Base-by-base conservation (phyloP, 2,113 vertebrate genomes). In the Notarius quadriscutis region DNA sequence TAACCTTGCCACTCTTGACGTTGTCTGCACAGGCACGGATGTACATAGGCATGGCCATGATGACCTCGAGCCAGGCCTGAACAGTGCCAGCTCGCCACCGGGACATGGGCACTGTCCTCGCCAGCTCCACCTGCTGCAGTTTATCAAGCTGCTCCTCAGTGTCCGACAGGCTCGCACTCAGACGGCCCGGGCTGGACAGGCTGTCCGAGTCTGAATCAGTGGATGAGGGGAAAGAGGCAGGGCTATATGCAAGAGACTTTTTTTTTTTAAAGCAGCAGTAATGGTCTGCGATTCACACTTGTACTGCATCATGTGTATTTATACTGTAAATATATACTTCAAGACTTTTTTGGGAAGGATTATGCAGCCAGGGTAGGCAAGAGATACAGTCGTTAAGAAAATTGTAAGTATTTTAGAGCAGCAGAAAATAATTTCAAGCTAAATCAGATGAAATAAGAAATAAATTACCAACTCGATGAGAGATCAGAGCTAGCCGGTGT, bases 1-100 rank as follows among this genome's bases (percentile, higher is more conserved):
- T 79, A 93, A 97, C 97, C 96, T 96, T 97, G 67, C 97, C 97
- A 20, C 96, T 97, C 91, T 97, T 97, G 81, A 97, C 92, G 15
- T 97, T 97, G 91, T 97, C 96, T 0, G 95, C 92, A 51, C 97
- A 97, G 88, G 95, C 93, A 62, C 96, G 96, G 75, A 94, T 95
- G 79, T 97, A 97, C 96, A 97, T 97, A 25, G 96, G 97, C 96
- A 97, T 97, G 57, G 96, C 96, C 96, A 97, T 97, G 92, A 97
- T 95, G 81, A 97, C 96, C 93, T 97, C 97, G 72, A 97, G 96
- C 97, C 97, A 97, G 88, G 96, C 95, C 94, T 97, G 96, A 84
- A 97, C 96, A 0, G 96, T 95, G 75, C 96, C 95, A 0, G 97
- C 96, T 92, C 96, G 95, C 97, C 97, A 97, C 86, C 93, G 95